phyloP scores from a whole-genome alignment of 2,888 invertebrate genomes.

The Autographa gamma region DNA sequence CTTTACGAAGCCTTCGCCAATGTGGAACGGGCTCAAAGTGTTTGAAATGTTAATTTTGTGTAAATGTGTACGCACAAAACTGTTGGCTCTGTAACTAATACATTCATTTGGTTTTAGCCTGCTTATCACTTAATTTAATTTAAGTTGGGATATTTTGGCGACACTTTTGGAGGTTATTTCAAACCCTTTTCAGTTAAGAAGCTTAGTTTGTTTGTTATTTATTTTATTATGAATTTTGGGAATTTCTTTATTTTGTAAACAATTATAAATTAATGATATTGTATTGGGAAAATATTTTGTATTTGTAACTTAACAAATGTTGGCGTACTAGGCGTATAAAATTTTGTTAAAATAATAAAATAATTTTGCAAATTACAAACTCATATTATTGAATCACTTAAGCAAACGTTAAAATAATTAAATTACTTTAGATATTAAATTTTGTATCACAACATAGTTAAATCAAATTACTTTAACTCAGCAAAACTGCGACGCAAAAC shows the following conservation, averaged over 20 bases:
- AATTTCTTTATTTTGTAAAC: too few relatives aligned
- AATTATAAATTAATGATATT: too few relatives aligned
- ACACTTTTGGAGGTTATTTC: background rate
- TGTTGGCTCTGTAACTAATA: slow-evolving; percentile 12
- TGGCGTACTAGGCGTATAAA: too few relatives aligned
- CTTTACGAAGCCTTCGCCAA: slow-evolving; percentile 17
- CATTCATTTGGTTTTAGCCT: background rate
- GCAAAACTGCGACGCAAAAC: slow-evolving; percentile 2
- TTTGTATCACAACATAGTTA: background rate
- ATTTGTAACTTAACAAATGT: too few relatives aligned
- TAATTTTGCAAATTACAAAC: background rate
- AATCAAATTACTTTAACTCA: background rate
- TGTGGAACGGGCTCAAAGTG: background rate
- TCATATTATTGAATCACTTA: background rate
- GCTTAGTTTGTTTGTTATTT: too few relatives aligned
- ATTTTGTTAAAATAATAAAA: too few relatives aligned
- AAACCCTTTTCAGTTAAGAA: too few relatives aligned
- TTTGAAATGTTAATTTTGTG: slow-evolving; percentile 31
- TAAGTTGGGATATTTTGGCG: background rate
- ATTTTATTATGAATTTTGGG: too few relatives aligned
- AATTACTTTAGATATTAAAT: background rate
- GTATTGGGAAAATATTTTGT: too few relatives aligned
- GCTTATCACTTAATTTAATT: background rate
- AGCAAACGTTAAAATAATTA: background rate
- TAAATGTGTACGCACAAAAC: slow-evolving; percentile 25